phyloP scores from a whole-genome alignment of 2,888 invertebrate genomes.

The Teleogryllus oceanicus region DNA sequence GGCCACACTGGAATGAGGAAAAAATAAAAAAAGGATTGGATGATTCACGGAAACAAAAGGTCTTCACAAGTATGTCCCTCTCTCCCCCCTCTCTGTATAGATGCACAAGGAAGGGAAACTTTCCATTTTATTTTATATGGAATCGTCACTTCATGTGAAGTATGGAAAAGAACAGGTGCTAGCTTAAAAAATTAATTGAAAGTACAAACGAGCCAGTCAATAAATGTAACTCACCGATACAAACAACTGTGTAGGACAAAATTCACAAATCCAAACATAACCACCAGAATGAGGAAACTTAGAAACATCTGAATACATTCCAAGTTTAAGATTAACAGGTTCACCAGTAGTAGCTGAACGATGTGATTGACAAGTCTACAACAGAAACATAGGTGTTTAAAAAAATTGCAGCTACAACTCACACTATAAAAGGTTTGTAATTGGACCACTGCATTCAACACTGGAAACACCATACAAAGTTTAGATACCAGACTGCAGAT shows the following conservation, averaged over 20 bases:
- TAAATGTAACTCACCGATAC: conserved; percentile 58
- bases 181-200: not conserved
- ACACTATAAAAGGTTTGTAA: no score
- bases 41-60: no score
- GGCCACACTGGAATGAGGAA: no score
- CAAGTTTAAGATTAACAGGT: conserved; percentile 67
- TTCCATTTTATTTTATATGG: not conserved
- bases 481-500: no score
- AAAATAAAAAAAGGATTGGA: no score
- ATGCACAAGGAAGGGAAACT: not conserved
- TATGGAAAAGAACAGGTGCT: not conserved
- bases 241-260: conserved; percentile 78
- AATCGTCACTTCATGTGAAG: not conserved
- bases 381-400: not conserved
- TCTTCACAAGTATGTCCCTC: no score
- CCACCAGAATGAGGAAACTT: conserved; percentile 86
- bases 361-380: conserved; percentile 71
- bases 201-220: not conserved
- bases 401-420: no score
- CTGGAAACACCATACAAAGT: no score
- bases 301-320: conserved; percentile 80
- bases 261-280: conserved; percentile 87
- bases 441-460: no score
- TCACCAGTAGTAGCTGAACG: conserved; percentile 40
- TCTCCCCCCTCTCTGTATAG: not conserved